Conservation (phyloP, 2,888 invertebrate species). For the Zygaena filipendulae region DNA sequence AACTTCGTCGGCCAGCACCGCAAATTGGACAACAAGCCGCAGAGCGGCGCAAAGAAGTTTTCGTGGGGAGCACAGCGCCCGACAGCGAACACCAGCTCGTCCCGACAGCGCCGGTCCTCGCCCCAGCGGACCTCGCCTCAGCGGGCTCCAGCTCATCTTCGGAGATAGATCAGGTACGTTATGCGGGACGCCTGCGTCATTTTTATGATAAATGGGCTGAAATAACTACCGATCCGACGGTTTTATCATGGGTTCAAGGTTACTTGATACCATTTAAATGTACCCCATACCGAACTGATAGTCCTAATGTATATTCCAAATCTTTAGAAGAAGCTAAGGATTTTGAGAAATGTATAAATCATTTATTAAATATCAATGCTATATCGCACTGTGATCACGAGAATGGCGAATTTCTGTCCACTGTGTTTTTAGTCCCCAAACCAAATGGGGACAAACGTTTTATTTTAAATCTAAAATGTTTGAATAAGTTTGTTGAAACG, state of each 20-base stretch:
- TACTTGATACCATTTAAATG: slow-evolving; percentile 8
- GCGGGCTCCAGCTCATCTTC: slow-evolving; percentile 1
- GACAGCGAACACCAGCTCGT: too few species aligned
- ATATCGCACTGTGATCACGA: slow-evolving; percentile 3
- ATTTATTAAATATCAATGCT: slow-evolving; percentile 2
- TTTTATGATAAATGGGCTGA: slow-evolving; percentile 4
- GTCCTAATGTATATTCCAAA: slow-evolving; percentile 1
- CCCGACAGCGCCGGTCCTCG: too few species aligned
- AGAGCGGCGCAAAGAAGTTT: too few species aligned
- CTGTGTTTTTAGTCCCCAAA: slow-evolving; percentile 11
- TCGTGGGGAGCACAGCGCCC: too few species aligned
- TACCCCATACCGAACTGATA: background rate
- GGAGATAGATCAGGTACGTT: slow-evolving; percentile 4
- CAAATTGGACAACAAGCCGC: too few species aligned
- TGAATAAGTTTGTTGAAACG: slow-evolving; percentile 12
- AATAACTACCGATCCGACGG: slow-evolving; percentile 1
- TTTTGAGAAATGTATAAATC: slow-evolving; percentile 1
- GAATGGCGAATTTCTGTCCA: slow-evolving; percentile 9
- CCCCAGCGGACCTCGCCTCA: too few species aligned
- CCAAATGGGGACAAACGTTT: slow-evolving; percentile 12
- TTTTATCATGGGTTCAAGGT: slow-evolving; percentile 7
- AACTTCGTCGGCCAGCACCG: too few species aligned
- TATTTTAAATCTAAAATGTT: slow-evolving; percentile 13
- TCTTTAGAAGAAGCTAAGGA: background rate
- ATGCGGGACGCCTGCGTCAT: slow-evolving; percentile 6